phyloP scores from a whole-genome alignment of 1,140 invertebrate species.

The Radopholus similis region DNA sequence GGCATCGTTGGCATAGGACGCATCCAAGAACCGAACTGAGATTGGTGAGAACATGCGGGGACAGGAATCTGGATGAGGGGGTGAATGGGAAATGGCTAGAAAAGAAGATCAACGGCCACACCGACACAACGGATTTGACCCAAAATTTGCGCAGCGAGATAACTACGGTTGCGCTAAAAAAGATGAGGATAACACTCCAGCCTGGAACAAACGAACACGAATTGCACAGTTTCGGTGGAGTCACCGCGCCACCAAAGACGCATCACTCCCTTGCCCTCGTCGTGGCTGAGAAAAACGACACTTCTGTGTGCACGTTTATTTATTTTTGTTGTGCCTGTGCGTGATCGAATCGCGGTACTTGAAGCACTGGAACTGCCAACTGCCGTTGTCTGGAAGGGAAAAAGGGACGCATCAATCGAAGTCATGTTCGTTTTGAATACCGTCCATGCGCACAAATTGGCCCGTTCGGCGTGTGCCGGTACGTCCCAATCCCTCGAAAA shows the following conservation, averaged over 20 bases:
- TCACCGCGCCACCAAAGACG: constrained; percentile 39
- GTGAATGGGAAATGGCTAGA: background rate
- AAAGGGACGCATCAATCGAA: no score
- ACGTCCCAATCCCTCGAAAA: constrained; percentile 49
- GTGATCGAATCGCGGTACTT: constrained; percentile 51
- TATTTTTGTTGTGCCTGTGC: no score
- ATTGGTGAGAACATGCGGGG: constrained; percentile 31
- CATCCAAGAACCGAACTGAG: constrained; percentile 32
- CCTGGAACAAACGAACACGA: constrained; percentile 9
- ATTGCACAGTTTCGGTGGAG: constrained; percentile 10
- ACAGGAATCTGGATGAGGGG: constrained; percentile 16
- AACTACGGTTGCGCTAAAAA: constrained; percentile 56
- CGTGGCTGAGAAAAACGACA: no score
- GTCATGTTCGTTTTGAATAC: background rate
- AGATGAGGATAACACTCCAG: background rate
- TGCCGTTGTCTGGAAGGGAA: constrained; percentile 57
- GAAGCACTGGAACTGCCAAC: constrained; percentile 57
- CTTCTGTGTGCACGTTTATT: no score
- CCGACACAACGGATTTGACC: constrained; percentile 51
- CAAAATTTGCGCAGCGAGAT: constrained; percentile 50
- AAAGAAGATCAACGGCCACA: constrained; percentile 20
- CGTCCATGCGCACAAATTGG: constrained; percentile 51
- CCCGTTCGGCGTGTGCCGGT: constrained; percentile 50
- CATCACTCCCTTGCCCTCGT: constrained; percentile 52
- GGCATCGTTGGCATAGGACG: constrained; percentile 32